These are phyloP conservation scores for Amphipyra berbera DNA, from an alignment of 2,888 invertebrate species.

Conservation along the genomic window DNA sequence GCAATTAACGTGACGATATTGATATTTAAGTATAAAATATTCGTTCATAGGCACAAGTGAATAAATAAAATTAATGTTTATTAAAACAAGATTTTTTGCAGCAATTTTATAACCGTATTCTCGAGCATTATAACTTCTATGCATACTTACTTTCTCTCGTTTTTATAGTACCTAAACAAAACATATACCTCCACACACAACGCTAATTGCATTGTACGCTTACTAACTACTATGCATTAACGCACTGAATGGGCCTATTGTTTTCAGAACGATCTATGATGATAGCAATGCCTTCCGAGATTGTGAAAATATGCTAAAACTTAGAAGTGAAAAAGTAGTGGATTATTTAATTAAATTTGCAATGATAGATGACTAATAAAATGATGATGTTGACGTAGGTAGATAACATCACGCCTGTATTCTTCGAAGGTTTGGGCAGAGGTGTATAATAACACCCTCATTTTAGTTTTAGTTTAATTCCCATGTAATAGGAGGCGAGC, in stretches of 20 bases:
- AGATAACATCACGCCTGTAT: no score
- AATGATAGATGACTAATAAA: background rate
- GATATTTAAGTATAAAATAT: no score
- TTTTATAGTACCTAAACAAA: constrained; percentile 15
- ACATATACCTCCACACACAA: constrained; percentile 18
- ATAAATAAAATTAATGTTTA: background rate
- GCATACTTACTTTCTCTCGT: constrained; percentile 25
- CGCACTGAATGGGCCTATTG: constrained; percentile 45
- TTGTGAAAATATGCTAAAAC: constrained; percentile 38
- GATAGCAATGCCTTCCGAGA: constrained; percentile 21
- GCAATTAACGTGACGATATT: no score
- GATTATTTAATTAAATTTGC: constrained; percentile 4
- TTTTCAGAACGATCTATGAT: constrained; percentile 44
- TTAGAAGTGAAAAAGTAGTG: constrained; percentile 7
- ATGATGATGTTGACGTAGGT: no score
- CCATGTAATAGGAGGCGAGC: no score
- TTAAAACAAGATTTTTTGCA: background rate
- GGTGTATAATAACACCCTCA: no score
- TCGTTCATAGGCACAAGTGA: no score
- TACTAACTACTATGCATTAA: constrained; percentile 29
- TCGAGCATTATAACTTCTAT: background rate
- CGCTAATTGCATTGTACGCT: constrained; percentile 44
- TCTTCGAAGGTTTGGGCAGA: no score
- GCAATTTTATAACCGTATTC: background rate
- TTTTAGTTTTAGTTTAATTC: no score